Conservation (phyloP, 1,140 invertebrate species). For the Drosophila melanica region DNA sequence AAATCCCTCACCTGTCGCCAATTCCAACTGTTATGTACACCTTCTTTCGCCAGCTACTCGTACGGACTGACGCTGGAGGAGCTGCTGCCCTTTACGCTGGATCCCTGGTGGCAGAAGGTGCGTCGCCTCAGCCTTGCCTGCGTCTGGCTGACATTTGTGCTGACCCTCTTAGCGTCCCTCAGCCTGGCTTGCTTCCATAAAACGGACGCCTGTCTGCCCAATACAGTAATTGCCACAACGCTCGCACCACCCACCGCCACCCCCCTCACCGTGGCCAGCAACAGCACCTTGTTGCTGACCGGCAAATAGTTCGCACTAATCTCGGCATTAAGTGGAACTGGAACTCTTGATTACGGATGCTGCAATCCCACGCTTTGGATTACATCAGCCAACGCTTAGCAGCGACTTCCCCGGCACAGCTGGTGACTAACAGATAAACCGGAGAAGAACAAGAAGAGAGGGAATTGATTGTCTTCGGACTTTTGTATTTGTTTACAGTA, state of each 20-base stretch:
- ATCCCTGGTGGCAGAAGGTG: conserved; percentile 77
- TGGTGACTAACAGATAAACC: conserved; percentile 46
- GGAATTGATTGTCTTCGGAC: conserved; percentile 17
- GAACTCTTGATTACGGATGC: conserved; percentile 40
- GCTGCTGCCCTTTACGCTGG: conserved; percentile 64
- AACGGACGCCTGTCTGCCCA: conserved; percentile 27
- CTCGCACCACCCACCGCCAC: conserved; percentile 3
- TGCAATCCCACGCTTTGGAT: conserved; percentile 51
- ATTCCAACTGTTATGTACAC: background rate
- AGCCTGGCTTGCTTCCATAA: conserved; percentile 52
- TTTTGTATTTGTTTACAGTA: no score
- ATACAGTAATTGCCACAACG: conserved; percentile 38
- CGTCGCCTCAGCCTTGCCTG: conserved; percentile 58
- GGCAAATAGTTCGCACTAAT: conserved; percentile 34
- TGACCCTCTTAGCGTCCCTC: conserved; percentile 67
- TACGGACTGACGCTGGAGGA: conserved; percentile 69
- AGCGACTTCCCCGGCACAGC: conserved; percentile 23
- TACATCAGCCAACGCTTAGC: conserved; percentile 57
- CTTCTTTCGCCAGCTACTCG: conserved; percentile 50
- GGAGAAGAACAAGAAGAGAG: background rate
- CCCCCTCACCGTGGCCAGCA: conserved; percentile 43
- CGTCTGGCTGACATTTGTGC: conserved; percentile 62
- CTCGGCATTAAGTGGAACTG: background rate
- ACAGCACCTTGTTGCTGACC: conserved; percentile 51
- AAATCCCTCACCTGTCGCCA: background rate